These are phyloP conservation scores for Aricia agestis DNA, from an alignment of 1,140 invertebrate species.

Conservation along the genomic window DNA sequence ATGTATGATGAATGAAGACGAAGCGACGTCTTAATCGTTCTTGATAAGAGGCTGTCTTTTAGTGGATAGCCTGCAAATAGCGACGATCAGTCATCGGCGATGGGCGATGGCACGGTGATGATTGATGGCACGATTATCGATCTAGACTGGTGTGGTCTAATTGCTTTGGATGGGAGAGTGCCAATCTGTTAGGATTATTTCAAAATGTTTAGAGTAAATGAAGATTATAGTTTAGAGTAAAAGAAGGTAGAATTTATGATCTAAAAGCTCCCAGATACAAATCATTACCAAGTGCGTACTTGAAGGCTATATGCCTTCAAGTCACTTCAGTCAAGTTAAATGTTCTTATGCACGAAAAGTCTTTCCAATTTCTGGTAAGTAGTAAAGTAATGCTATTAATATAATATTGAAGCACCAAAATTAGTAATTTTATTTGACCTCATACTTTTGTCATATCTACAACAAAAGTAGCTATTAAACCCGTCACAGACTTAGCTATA, in stretches of 20 bases:
- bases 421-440: too few species aligned
- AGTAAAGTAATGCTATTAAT: too few species aligned
- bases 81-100: background rate
- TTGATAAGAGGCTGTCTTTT: conserved; percentile 5
- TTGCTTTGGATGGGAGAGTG: background rate
- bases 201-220: background rate
- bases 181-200: background rate
- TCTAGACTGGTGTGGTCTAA: background rate
- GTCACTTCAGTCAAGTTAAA: too few species aligned
- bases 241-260: background rate
- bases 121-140: background rate
- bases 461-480: too few species aligned
- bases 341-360: too few species aligned
- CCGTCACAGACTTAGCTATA: too few species aligned
- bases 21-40: conserved; percentile 2
- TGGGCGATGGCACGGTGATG: background rate
- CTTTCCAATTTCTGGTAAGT: too few species aligned
- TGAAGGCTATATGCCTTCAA: too few species aligned
- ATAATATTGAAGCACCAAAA: too few species aligned
- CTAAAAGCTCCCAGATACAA: too few species aligned
- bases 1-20: conserved; percentile 7
- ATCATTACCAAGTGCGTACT: too few species aligned
- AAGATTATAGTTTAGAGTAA: background rate
- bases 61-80: background rate
- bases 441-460: too few species aligned